phyloP scores from a whole-genome alignment of 1,140 invertebrate species.

The Nixonia krombeini region DNA sequence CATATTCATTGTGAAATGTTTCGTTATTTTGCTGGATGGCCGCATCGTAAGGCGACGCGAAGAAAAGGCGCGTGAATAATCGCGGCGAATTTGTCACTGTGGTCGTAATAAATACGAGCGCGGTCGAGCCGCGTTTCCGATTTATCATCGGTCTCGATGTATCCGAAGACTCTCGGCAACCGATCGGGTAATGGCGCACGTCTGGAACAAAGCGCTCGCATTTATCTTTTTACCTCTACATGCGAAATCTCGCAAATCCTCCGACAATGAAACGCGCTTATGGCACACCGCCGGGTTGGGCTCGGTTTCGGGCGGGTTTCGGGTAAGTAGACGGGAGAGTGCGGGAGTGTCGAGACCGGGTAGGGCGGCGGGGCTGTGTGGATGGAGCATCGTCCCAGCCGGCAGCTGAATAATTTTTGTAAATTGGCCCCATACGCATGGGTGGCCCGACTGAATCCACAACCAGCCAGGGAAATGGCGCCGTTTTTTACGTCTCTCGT shows the following conservation, averaged over 20 bases:
- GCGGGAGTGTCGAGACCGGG: no score
- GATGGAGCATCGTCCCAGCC: no score
- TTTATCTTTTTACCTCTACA: conserved; percentile 42
- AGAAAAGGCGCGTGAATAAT: no score
- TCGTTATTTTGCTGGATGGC: no score
- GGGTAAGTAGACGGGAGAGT: no score
- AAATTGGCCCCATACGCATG: conserved; percentile 70
- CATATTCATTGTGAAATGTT: no score
- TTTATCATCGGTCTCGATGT: background rate
- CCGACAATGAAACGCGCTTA: conserved; percentile 64
- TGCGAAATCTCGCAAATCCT: conserved; percentile 62
- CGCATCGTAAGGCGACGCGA: no score
- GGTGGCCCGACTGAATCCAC: conserved; percentile 60
- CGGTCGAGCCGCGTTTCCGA: background rate
- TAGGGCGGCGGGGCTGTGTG: no score
- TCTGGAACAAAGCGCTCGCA: conserved; percentile 32
- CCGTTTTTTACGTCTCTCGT: conserved; percentile 46
- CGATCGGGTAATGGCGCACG: conserved; percentile 43
- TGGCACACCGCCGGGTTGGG: conserved; percentile 42
- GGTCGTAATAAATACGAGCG: no score
- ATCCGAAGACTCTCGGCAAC: conserved; percentile 26
- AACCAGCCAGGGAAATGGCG: conserved; percentile 53
- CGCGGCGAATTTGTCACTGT: no score
- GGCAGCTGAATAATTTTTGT: conserved; percentile 67
- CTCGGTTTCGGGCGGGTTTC: conserved; percentile 40